Percentiles rank a stretch among this genome's conserved stretches.
Conservation (phyloP, 1,140 invertebrate species). For the Macrocentrus cingulum region DNA sequence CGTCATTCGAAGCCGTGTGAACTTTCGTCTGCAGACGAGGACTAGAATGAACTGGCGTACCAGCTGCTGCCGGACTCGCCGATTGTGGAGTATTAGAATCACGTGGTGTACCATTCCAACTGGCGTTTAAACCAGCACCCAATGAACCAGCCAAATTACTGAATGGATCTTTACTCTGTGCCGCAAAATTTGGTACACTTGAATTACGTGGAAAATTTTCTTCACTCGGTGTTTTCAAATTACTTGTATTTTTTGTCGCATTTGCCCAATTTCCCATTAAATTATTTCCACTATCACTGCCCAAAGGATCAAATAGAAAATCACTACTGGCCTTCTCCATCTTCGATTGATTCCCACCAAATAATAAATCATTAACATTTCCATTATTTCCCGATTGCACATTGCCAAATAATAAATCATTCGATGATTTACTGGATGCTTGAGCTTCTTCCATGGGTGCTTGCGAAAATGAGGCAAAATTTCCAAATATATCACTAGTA, state of each 20-base stretch:
- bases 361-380: slow-evolving; percentile 41
- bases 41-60: slow-evolving; percentile 52
- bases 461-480: slow-evolving; percentile 54
- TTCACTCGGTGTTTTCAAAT: slow-evolving; percentile 38
- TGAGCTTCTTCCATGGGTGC: slow-evolving; percentile 31
- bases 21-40: slow-evolving; percentile 45
- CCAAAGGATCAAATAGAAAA: slow-evolving; percentile 50
- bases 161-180: slow-evolving; percentile 60
- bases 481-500: slow-evolving; percentile 65
- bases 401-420: slow-evolving; percentile 41
- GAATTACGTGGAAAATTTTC: slow-evolving; percentile 62
- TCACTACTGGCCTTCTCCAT: slow-evolving; percentile 29
- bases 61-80: slow-evolving; percentile 47
- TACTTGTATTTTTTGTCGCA: slow-evolving; percentile 25
- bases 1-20: slow-evolving; percentile 43
- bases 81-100: slow-evolving; percentile 54
- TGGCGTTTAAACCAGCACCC: slow-evolving; percentile 47
- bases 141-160: slow-evolving; percentile 57
- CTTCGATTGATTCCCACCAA: slow-evolving; percentile 31
- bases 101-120: slow-evolving; percentile 53
- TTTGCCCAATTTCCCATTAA: slow-evolving; percentile 42
- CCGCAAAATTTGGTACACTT: slow-evolving; percentile 63
- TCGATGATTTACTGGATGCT: slow-evolving; percentile 27
- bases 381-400: slow-evolving; percentile 31
- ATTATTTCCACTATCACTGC: slow-evolving; percentile 35